These are phyloP conservation scores for Balaeniceps rex DNA, from an alignment of 2,113 vertebrate genomes.

Conservation along the genomic window DNA sequence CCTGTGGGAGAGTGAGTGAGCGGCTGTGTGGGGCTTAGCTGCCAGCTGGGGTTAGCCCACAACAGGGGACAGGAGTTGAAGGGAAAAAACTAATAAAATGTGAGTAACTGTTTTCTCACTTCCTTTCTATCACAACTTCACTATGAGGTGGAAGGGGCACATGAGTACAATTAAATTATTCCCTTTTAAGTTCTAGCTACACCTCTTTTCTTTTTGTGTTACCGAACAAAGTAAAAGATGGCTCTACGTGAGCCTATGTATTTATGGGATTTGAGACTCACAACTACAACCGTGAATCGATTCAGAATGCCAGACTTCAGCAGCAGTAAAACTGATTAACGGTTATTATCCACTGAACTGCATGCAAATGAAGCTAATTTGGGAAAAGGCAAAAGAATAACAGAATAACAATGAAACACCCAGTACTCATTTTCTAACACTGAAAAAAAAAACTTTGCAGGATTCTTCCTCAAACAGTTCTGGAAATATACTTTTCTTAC, in stretches of 20 bases:
- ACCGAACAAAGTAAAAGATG: neutral
- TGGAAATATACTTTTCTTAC: neutral
- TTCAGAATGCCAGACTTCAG: neutral
- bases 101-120: neutral
- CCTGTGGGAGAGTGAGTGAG: rapidly evolving
- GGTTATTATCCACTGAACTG: neutral
- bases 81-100: neutral
- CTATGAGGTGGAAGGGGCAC: neutral
- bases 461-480: neutral
- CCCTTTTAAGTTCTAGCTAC: neutral
- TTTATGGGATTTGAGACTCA: neutral
- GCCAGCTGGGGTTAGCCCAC: neutral
- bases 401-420: neutral
- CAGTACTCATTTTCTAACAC: neutral
- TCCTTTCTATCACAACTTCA: neutral
- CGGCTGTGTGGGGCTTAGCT: rapidly evolving
- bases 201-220: neutral
- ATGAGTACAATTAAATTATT: neutral
- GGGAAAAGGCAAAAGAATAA: neutral
- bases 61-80: too few species aligned
- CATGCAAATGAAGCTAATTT: neutral
- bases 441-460: neutral
- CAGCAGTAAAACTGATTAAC: neutral
- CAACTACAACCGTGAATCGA: neutral
- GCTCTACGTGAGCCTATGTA: rapidly evolving